Percentiles rank a stretch among this genome's conserved stretches.
These are phyloP conservation scores for Dermatemys mawii DNA, from an alignment of 2,113 vertebrate genomes.

Conservation along the genomic window DNA sequence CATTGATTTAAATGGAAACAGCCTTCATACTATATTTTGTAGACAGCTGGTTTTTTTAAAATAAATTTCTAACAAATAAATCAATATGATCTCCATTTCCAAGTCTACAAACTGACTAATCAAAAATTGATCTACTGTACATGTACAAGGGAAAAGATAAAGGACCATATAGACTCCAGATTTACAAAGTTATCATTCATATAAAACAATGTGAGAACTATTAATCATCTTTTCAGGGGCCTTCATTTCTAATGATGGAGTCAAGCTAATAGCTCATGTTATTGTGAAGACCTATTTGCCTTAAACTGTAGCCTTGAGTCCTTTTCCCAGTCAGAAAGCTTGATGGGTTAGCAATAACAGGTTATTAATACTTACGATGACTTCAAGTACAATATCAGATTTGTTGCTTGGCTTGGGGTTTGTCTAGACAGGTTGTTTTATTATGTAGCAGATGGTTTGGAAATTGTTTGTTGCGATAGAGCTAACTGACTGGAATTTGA, in stretches of 20 bases:
- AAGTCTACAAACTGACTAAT: fast-evolving
- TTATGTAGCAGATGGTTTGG: slow-evolving; percentile 72
- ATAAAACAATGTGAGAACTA: neutral
- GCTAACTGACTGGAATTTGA: slow-evolving; percentile 50
- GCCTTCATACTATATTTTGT: neutral
- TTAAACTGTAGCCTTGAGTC: slow-evolving; percentile 7
- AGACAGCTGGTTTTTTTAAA: neutral
- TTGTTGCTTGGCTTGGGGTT: slow-evolving; percentile 49
- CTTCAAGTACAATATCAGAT: slow-evolving; percentile 55
- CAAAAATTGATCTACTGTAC: neutral
- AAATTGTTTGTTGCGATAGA: slow-evolving; percentile 64
- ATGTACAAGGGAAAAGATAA: neutral
- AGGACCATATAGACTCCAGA: neutral
- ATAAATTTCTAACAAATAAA: neutral
- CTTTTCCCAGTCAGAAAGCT: slow-evolving; percentile 38
- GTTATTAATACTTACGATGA: slow-evolving; percentile 62
- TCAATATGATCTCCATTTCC: neutral
- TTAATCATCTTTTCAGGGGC: slow-evolving; percentile 25
- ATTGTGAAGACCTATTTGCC: neutral
- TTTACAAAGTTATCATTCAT: neutral
- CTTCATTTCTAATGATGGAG: slow-evolving; percentile 21
- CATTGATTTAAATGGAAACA: neutral
- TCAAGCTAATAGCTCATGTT: neutral
- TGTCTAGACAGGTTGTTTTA: slow-evolving; percentile 69
- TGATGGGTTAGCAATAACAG: slow-evolving; percentile 43